phyloP scores from a whole-genome alignment of 2,888 invertebrate species.

The Patella caerulea region DNA sequence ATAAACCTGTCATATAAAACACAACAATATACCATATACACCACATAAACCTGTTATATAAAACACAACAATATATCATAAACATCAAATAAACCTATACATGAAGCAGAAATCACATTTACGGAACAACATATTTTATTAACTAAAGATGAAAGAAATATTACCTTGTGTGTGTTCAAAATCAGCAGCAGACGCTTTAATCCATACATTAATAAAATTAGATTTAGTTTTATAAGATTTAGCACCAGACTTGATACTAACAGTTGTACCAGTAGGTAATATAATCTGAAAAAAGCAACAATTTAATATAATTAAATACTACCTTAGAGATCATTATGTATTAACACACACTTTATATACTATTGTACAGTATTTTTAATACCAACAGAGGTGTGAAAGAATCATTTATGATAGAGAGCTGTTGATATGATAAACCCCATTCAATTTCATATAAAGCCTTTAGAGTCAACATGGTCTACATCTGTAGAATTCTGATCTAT shows the following conservation, averaged over 20 bases:
- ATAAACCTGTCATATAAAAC: not conserved
- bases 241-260: conserved; percentile 32
- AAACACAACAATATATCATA: no score
- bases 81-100: not conserved
- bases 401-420: no score
- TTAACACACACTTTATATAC: no score
- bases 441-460: no score
- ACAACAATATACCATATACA: not conserved
- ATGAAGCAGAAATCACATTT: no score
- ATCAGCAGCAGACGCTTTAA: conserved; percentile 54
- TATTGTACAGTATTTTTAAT: no score
- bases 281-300: conserved; percentile 42
- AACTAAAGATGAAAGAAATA: not conserved
- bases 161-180: conserved; percentile 53
- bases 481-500: no score
- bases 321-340: no score
- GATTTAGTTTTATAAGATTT: not conserved
- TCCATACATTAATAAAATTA: conserved; percentile 47
- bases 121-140: no score
- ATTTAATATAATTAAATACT: not conserved
- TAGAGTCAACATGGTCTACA: no score
- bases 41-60: not conserved
- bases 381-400: no score
- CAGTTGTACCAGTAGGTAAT: conserved; percentile 51
- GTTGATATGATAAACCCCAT: no score